Conservation (phyloP, 2,797 vertebrate species). For the Poliocrania exsul region DNA sequence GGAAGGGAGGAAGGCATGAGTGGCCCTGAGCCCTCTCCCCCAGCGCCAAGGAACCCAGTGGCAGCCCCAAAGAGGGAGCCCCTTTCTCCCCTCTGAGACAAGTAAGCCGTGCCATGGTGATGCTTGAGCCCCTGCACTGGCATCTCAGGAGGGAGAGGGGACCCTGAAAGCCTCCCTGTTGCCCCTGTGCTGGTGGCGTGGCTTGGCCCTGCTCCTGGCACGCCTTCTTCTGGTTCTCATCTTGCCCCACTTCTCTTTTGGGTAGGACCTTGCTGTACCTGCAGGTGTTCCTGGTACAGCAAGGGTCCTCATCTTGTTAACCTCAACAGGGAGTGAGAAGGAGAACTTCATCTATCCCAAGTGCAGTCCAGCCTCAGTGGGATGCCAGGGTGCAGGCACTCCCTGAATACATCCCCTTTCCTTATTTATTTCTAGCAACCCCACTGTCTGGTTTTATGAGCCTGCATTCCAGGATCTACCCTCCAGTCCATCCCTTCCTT, state of each 20-base stretch:
- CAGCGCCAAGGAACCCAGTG: not conserved
- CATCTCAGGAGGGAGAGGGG: not conserved
- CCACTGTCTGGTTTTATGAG: not conserved
- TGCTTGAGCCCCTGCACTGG: rapidly evolving
- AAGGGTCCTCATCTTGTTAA: not conserved
- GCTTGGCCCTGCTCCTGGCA: not conserved
- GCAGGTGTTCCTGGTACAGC: rapidly evolving
- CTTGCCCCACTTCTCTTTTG: not conserved
- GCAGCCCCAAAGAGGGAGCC: not conserved
- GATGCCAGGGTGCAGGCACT: not conserved
- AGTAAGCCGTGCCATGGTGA: not conserved
- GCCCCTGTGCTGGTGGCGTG: not conserved
- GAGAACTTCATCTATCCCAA: not conserved
- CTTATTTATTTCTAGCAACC: not conserved
- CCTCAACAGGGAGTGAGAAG: not conserved
- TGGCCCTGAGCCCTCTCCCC: not conserved
- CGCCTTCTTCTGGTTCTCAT: not conserved
- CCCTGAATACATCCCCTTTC: not conserved
- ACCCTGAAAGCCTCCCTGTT: not conserved
- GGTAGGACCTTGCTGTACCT: not conserved
- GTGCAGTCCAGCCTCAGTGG: not conserved
- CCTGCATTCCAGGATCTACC: not conserved
- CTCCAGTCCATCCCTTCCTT: not conserved
- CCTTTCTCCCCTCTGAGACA: slow-evolving; percentile 19
- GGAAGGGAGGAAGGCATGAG: slow-evolving; percentile 79